Evolutionary conservation across 2,113 vertebrate genomes (phyloP).

Genomic region (Zosterops lateralis): DNA sequence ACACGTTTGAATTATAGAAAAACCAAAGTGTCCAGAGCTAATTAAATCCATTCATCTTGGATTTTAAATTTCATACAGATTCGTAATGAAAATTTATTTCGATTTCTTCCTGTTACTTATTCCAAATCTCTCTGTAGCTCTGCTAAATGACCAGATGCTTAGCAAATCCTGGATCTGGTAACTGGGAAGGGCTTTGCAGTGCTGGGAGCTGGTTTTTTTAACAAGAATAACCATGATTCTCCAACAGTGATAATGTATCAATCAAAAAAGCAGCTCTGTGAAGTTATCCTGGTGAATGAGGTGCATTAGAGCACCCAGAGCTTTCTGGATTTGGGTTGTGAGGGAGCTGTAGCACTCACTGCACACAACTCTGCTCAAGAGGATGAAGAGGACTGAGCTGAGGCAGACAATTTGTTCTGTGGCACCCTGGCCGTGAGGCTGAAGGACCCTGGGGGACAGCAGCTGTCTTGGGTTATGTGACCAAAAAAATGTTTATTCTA

Average conservation of each 20-base stretch:
- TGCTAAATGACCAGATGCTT: not conserved
- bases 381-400: too few species aligned
- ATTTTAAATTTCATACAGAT: conserved; percentile 7
- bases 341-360: not conserved
- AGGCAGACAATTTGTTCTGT: rapidly evolving
- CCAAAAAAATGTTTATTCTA: too few species aligned
- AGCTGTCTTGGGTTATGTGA: too few species aligned
- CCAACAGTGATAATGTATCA: not conserved
- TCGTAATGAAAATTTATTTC: conserved; percentile 15
- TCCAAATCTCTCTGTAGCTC: not conserved
- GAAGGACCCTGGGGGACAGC: too few species aligned
- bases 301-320: rapidly evolving
- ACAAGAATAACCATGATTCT: rapidly evolving
- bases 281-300: not conserved
- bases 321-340: not conserved
- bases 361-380: not conserved
- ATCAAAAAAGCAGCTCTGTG: not conserved
- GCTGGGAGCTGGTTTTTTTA: not conserved
- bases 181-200: not conserved
- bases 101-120: not conserved
- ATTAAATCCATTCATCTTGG: conserved; percentile 47
- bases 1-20: not conserved
- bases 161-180: not conserved
- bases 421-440: not conserved
- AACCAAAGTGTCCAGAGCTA: conserved; percentile 15